Evolutionary conservation across 2,888 invertebrate species (phyloP).

Genomic region (Drosophila neotestacea): DNA sequence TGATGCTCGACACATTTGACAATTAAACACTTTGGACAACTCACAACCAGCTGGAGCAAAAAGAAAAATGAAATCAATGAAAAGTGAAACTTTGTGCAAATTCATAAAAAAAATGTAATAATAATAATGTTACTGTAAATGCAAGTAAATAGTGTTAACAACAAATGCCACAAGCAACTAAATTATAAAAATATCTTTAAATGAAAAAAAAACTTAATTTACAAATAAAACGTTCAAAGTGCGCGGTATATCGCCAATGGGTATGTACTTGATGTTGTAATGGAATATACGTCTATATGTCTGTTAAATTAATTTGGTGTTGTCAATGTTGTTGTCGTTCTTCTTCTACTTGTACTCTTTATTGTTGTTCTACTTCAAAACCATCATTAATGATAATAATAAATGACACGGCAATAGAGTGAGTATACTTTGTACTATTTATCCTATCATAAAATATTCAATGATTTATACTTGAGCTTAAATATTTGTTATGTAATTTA

Average conservation of each 20-base stretch:
- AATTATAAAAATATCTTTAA: background rate
- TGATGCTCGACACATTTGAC: conserved; percentile 36
- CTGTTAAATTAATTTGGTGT: conserved; percentile 69
- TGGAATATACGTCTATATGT: conserved; percentile 74
- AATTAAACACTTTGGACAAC: conserved; percentile 26
- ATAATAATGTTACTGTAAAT: conserved; percentile 39
- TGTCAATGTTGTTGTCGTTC: conserved; percentile 41
- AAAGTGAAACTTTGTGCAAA: conserved; percentile 69
- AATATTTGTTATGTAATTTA: no score
- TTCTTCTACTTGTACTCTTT: conserved; percentile 12
- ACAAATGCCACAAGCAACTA: conserved; percentile 8
- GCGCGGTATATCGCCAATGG: conserved; percentile 59
- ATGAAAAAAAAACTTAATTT: conserved; percentile 8
- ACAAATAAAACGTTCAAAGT: conserved; percentile 35
- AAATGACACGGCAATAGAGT: conserved; percentile 35
- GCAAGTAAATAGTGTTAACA: conserved; percentile 48
- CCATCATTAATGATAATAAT: conserved; percentile 1
- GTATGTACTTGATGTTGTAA: conserved; percentile 85
- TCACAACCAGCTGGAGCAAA: conserved; percentile 11
- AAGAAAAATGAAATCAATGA: conserved; percentile 26
- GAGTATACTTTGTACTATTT: conserved; percentile 36
- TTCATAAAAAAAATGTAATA: background rate
- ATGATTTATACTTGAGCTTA: no score
- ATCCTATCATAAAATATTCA: no score
- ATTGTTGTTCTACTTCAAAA: conserved; percentile 5